Evolutionary conservation across 2,888 invertebrate species (phyloP).

Genomic region (Diachrysia chrysitis): DNA sequence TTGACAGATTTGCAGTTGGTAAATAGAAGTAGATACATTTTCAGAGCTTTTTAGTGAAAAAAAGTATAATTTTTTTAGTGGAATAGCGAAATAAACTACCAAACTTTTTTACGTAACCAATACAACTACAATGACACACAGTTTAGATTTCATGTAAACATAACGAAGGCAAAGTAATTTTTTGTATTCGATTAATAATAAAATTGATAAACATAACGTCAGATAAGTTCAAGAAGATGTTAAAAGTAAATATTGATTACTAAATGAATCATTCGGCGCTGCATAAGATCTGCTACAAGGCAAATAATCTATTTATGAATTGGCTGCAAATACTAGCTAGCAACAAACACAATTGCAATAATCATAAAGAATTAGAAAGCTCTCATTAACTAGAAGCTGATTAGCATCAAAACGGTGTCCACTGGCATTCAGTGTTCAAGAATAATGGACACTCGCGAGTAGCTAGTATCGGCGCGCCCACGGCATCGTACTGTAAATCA

Average conservation of each 20-base stretch:
- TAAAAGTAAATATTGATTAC: too few relatives aligned
- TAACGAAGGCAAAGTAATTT: too few relatives aligned
- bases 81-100: too few relatives aligned
- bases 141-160: too few relatives aligned
- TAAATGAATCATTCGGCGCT: not conserved
- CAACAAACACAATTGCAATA: constrained; percentile 34
- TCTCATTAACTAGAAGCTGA: constrained; percentile 33
- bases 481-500: constrained; percentile 31
- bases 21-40: not conserved
- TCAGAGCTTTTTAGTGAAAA: not conserved
- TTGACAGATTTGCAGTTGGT: constrained; percentile 11
- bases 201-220: too few relatives aligned
- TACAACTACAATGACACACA: too few relatives aligned
- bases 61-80: too few relatives aligned
- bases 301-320: constrained; percentile 17
- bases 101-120: too few relatives aligned
- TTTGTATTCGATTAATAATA: too few relatives aligned
- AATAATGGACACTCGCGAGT: constrained; percentile 40
- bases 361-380: constrained; percentile 44
- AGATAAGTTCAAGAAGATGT: too few relatives aligned
- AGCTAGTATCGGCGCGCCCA: constrained; percentile 43
- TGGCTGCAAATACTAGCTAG: constrained; percentile 11
- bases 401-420: constrained; percentile 45
- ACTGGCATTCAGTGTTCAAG: constrained; percentile 41
- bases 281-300: not conserved